Base-by-base conservation (phyloP, 2,113 vertebrate genomes). In the Lates calcarifer region DNA sequence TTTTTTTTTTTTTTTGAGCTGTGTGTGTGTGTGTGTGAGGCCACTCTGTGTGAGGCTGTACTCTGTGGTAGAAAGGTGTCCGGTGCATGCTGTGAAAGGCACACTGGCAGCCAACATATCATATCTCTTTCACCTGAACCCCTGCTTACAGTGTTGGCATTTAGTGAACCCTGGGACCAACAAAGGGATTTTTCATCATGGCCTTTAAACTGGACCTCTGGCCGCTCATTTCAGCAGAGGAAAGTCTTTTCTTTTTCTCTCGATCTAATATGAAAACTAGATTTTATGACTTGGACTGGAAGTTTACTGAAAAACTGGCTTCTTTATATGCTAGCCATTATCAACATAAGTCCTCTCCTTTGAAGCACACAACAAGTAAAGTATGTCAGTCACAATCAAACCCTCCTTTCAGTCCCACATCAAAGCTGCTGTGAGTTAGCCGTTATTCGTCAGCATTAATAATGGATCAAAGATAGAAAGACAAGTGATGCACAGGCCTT, bases 61-160 rank as follows among this genome's bases (percentile, higher is more conserved):
- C 61, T 87, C 76, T 84, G 77, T 63, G 58, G 56, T 57, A 71
- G 77, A 90, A 69, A 74, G 77, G 87, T 85, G 86, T 89, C 68
- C 10, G 0, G 28, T 81, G 70, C 85, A 43, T 60, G 83, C 84
- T 85, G 87, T 88, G 87, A 89, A 69, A 88, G 83, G 67, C 84
- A 77, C 74, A 76, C 84, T 49, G 58, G 83, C 74, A 61, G 77
- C 85, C 76, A 87, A 76, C 64, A 66, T 87, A 89, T 82, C 78
- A 77, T 72, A 84, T 90, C 81, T 82, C 77, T 84, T 81, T 87
- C 81, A 81, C 61, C 73, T 55, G 70, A 87, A 87, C 88, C 89
- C 80, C 86, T 68, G 88, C 89, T 65, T 68, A 56, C 81, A 79
- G 75, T 70, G 74, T 76, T 93, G 92, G 90, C 93, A 91, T 93